Base-by-base conservation (phyloP, 2,888 invertebrate species). In the Nomada fabriciana region DNA sequence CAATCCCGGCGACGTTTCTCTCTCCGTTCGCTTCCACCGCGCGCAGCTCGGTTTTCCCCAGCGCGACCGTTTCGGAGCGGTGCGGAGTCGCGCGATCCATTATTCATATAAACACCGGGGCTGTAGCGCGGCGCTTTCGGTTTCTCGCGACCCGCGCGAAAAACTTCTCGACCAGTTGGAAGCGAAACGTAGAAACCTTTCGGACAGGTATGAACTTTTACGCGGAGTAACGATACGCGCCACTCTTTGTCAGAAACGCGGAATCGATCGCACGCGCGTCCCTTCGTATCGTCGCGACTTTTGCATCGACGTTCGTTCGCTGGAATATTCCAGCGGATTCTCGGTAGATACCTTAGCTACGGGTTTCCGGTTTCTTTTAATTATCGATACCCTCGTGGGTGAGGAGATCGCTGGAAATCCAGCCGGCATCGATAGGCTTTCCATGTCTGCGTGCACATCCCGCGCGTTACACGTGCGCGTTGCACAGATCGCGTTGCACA, bases 91-190 rank as follows among this genome's bases (percentile, higher is more conserved):
- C 69, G 72, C 80, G 86, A 86, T 88, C 83, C 87, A 88, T 88
- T 88, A 88, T 88, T 87, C 88, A 87, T 88, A 88, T 85, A 79
- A 77, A 79, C 82, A 80, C 73, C 85, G 77, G 86, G 85, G 86
- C 86, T 85, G 83, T 86, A 86, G 71, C 81, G 55, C 77, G 79
- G 70, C 79, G 84, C 70, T 77, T 84, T 80, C 82, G 84, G 70
- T 80, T 86, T 82, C 79, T 77, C 69, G 53, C 9, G 29, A 29
- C 23, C 18, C 59, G 11, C 20, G 63, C 63, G 63, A 63, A 63
- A 70, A 76, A 75, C 61, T 63, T 69, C 25, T 42, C 53, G n/a
- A 61, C 29, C 43, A 9, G 20, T 61, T 9, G 9, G 18, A n/a
- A 52, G 63, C 55, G 36, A 76, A 76, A 47, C n/a, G 43, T 61